These are phyloP conservation scores for Eulemur rufifrons DNA, from an alignment of 2,113 vertebrate species.

Conservation along the genomic window DNA sequence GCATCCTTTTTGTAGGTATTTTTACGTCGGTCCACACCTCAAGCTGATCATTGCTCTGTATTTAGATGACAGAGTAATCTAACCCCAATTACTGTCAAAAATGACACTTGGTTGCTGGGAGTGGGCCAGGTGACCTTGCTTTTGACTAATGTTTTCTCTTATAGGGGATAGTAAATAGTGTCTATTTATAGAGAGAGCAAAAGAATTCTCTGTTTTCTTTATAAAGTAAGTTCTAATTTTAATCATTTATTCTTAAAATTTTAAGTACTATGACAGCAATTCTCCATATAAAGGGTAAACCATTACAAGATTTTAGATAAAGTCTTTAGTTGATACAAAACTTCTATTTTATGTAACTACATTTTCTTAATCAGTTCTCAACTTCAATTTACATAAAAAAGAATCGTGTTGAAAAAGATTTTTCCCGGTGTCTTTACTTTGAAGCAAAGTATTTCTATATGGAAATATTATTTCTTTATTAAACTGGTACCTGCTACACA, in stretches of 20 bases:
- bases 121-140: slow-evolving; percentile 75
- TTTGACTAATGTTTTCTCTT: slow-evolving; percentile 79
- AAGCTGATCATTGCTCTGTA: slow-evolving; percentile 84
- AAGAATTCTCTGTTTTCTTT: slow-evolving; percentile 23
- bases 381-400: slow-evolving; percentile 23
- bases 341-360: slow-evolving; percentile 61
- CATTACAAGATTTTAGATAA: slow-evolving; percentile 48
- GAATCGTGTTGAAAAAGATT: not conserved
- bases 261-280: not conserved
- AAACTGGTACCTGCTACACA: not conserved
- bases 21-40: slow-evolving; percentile 83
- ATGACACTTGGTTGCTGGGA: slow-evolving; percentile 80
- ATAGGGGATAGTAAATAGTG: slow-evolving; percentile 67
- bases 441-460: slow-evolving; percentile 27
- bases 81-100: slow-evolving; percentile 85
- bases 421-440: slow-evolving; percentile 34
- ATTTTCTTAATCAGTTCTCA: slow-evolving; percentile 61
- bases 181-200: slow-evolving; percentile 35
- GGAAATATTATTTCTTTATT: slow-evolving; percentile 38
- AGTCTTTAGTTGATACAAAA: slow-evolving; percentile 60
- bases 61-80: slow-evolving; percentile 88
- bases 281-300: not conserved
- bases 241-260: slow-evolving; percentile 53
- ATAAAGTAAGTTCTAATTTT: slow-evolving; percentile 62
- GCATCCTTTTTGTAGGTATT: slow-evolving; percentile 80